These are phyloP conservation scores for Apodemia mormo DNA, from an alignment of 2,888 invertebrate genomes.

Conservation along the genomic window DNA sequence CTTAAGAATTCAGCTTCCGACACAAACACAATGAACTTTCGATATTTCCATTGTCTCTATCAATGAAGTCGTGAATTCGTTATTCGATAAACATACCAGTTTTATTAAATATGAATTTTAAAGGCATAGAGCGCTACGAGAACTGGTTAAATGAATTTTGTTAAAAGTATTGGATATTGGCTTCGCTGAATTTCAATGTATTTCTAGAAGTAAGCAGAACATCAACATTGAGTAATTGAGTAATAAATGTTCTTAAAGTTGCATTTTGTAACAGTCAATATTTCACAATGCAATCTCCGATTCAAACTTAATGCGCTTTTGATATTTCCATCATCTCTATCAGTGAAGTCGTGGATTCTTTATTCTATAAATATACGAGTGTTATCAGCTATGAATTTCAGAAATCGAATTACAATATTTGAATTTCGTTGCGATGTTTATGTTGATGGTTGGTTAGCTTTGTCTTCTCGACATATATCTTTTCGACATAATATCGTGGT, in stretches of 20 bases:
- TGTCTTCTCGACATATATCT: too few relatives aligned
- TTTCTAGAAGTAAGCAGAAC: too few relatives aligned
- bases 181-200: too few relatives aligned
- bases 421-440: too few relatives aligned
- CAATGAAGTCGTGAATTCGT: background rate
- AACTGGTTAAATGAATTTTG: too few relatives aligned
- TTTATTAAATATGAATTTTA: background rate
- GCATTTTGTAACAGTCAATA: background rate
- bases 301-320: background rate
- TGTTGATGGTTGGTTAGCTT: too few relatives aligned
- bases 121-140: background rate
- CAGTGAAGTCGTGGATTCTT: background rate
- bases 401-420: too few relatives aligned
- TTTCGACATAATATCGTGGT: too few relatives aligned
- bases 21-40: background rate
- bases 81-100: background rate
- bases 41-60: background rate
- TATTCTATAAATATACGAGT: background rate
- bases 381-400: background rate
- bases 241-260: too few relatives aligned
- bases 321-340: constrained; percentile 7
- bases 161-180: too few relatives aligned
- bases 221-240: too few relatives aligned
- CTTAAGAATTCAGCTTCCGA: background rate
- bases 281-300: background rate